Base-by-base conservation (phyloP, 2,113 vertebrate genomes). In the Copsychus sechellarum region DNA sequence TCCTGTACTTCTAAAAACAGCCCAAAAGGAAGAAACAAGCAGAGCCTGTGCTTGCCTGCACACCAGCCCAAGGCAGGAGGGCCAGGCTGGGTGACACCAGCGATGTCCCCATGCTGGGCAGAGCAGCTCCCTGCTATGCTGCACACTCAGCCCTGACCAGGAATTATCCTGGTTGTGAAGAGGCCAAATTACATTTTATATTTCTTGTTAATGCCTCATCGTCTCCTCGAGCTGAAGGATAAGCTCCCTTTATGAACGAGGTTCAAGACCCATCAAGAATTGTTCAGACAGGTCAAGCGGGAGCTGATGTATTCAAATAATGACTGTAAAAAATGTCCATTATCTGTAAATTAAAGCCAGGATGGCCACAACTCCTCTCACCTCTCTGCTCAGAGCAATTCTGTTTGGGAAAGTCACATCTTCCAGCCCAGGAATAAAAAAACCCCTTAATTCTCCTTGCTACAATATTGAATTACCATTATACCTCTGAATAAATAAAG, bases 231-330 rank as follows among this genome's bases (percentile, higher is more conserved):
- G 61, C 83, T 73, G 86, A 78, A 92, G 89, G 86, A 86, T 84
- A 64, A 92, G 69, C 77, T 88, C 19, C 31, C 1, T 78, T 92
- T 84, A 84, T 56, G 81, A 36, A 64, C 6, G 14, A 85, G 43
- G 83, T 57, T 84, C 89, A 93, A 81, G 38, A 91, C 76, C 61
- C 69, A 72, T 95, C 91, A 74, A 66, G 83, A 74, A 89, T 71
- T 92, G 77, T 48, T 92, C 88, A 89, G 77, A 57, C 65, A 72
- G 95, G 92, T 96, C 94, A 93, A 96, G 86, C 33, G 21, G 88
- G 74, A 91, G 26, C 64, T 36, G 80, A 84, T 81, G 73, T 56
- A 81, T 87, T 93, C 72, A 95, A 86, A 86, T 58, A 86, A 58
- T 56, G 76, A 60, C 64, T 26, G 57, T 31, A 62, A 88, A 76